Evolutionary conservation across 2,888 invertebrate species (phyloP), one percentile per base, ranked within the genome.

Genomic region (Drosophila prolongata): DNA sequence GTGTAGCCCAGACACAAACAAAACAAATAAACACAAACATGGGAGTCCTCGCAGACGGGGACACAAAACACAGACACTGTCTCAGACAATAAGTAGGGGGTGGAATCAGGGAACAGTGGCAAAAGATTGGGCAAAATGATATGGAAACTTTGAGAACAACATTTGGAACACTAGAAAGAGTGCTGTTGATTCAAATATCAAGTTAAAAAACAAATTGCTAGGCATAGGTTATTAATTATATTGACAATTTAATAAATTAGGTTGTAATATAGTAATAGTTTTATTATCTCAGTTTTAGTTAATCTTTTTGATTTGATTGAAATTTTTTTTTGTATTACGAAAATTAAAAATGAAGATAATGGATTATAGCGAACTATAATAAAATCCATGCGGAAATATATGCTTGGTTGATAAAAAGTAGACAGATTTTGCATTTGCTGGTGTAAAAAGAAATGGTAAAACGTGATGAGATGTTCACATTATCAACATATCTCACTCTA

Each of bases 21-120:
- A 53, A 44, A 53, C 47, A 53, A 78, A 50, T 80, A 62, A 60
- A 61, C 52, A 47, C 64, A 68, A 50, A 58, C 37, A 64, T 27
- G 47, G 62, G 35, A 49, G 35, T 37, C 64, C 50, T 50, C 64
- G 62, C 50, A 54, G 34, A 46, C 68, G 27, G 24, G 38, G 65
- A n/a, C 16, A 34, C 34, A 40, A 34, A 40, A 40, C 53, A 54
- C 68, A 53, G 53, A 65, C 68, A 46, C 1, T 10, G 24, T 58
- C 58, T 34, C 49, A 65, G 65, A 43, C 65, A 44, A n/a, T 6
- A 16, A 16, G 59, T 27, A 16, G 58, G 43, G 6, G 56, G 30
- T 8, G 3, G 16, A 5, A 42, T 10, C 13, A 10, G 35, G 19
- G 47, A 40, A 62, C 62, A 62, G 47, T 61, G 62, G 34, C 27